Conservation (phyloP, 2,888 invertebrate species). For the Melinaea menophilus region DNA sequence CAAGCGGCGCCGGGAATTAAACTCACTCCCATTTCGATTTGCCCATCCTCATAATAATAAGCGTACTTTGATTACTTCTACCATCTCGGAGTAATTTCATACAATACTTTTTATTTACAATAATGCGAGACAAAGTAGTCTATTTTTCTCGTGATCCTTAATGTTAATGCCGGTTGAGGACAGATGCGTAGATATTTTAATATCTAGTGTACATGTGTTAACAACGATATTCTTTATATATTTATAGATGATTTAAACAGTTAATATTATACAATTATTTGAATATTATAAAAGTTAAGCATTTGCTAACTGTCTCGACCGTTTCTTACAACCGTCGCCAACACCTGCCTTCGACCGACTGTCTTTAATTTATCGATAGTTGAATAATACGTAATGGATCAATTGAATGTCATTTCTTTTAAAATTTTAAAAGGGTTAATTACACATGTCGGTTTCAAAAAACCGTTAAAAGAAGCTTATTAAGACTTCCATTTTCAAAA, state of each 20-base stretch:
- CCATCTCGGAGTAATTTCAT: conserved; percentile 53
- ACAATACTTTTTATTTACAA: too few species aligned
- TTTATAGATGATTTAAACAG: background rate
- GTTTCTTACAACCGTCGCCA: conserved; percentile 29
- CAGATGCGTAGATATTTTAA: conserved; percentile 56
- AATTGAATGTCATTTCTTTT: conserved; percentile 19
- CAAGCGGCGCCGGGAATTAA: conserved; percentile 72
- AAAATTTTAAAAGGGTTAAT: background rate
- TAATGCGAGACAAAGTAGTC: too few species aligned
- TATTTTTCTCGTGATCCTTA: conserved; percentile 60
- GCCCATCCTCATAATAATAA: conserved; percentile 57
- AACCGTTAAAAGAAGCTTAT: background rate
- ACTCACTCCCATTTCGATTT: conserved; percentile 75
- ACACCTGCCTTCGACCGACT: conserved; percentile 37
- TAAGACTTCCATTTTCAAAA: background rate
- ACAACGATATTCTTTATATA: conserved; percentile 38
- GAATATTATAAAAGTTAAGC: conserved; percentile 29
- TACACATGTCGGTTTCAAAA: background rate
- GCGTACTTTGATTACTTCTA: conserved; percentile 50
- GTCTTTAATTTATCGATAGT: conserved; percentile 34
- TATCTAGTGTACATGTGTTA: conserved; percentile 41
- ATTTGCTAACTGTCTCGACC: conserved; percentile 39
- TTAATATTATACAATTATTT: background rate
- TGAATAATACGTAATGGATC: conserved; percentile 22
- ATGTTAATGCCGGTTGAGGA: conserved; percentile 53